Percentiles rank a stretch among this genome's conserved stretches.
phyloP scores from a whole-genome alignment of 2,888 invertebrate genomes.

The Laspeyria flexula region DNA sequence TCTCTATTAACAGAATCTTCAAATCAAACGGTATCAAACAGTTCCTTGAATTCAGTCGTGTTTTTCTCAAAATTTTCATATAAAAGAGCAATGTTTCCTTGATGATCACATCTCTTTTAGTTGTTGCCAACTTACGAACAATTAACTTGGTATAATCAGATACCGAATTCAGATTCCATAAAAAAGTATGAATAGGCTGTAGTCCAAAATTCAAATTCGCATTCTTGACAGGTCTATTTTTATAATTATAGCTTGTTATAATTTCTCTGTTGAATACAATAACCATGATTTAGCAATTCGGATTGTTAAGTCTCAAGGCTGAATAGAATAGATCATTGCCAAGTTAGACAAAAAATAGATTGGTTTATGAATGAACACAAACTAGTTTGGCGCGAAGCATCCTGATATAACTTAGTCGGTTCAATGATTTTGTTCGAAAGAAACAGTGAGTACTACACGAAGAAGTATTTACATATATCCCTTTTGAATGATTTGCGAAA shows the following conservation, averaged over 20 bases:
- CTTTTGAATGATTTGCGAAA: no score
- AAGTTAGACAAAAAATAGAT: constrained; percentile 45
- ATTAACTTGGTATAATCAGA: no score
- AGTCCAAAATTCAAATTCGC: not conserved
- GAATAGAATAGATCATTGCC: constrained; percentile 32
- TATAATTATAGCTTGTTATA: constrained; percentile 31
- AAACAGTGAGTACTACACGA: not conserved
- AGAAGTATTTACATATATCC: no score
- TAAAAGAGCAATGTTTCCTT: no score
- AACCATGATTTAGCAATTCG: constrained; percentile 16
- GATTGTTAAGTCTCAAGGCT: constrained; percentile 40
- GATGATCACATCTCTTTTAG: no score
- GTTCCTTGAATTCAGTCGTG: no score
- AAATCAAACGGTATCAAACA: no score
- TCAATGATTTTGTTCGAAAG: constrained; percentile 25
- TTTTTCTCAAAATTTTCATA: no score
- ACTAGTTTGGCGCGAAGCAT: constrained; percentile 46
- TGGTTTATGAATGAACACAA: constrained; percentile 54
- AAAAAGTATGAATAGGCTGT: not conserved
- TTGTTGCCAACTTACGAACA: no score
- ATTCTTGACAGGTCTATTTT: constrained; percentile 23
- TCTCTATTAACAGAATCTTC: not conserved
- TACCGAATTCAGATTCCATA: no score
- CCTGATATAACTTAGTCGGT: constrained; percentile 32
- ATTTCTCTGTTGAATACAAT: constrained; percentile 18